Base-by-base conservation (phyloP, 2,888 invertebrate species). In the Oscheius sp. region DNA sequence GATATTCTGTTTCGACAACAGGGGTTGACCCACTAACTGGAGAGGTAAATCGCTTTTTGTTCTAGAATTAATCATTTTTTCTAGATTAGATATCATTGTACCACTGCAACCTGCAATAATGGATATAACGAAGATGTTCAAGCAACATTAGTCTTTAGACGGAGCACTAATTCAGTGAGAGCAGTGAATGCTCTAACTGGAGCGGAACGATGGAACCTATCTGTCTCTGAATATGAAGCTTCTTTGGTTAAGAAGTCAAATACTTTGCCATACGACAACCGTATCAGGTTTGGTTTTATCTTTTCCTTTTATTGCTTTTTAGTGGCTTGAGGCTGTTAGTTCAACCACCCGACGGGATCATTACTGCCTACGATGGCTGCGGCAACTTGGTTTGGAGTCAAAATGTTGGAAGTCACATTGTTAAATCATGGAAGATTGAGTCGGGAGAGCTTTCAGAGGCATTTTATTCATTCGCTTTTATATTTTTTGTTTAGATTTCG, bases 121-220 rank as follows among this genome's bases (percentile, higher is more conserved):
- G 58, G 12, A 12, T 61, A 61, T n/a, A 63, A 67, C 17, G 55
- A 57, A 0, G 58, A 55, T 52, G 90, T 91, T 15, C 68, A 73
- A 3, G 71, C 80, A 79, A 90, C 95, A 29, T 88, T 96, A 39
- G 90, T 96, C 17, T 88, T 97, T 64, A 91, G 92, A 76, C 90
- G 94, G 34, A 92, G 91, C 80, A 93, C 93, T 2, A 93, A 93
- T 87, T 94, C 93, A 6, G 92, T 96, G 15, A 89, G 96, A 63
- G 96, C 96, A 3, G 90, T 95, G 3, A 95, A 96, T 86, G 92
- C 94, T 0, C 90, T 92, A 63, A 91, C 92, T 10, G 96, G 96
- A 1, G 87, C 89, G 50, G 96, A 96, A 89, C 92, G 92, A 39
- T 82, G 82, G 82, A 82, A 82, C 58, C 57, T 82, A 23, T 82